Percentiles rank a stretch among this genome's conserved stretches.
phyloP scores from a whole-genome alignment of 2,797 vertebrate species.

The Lepidocolaptes lacrymiger region DNA sequence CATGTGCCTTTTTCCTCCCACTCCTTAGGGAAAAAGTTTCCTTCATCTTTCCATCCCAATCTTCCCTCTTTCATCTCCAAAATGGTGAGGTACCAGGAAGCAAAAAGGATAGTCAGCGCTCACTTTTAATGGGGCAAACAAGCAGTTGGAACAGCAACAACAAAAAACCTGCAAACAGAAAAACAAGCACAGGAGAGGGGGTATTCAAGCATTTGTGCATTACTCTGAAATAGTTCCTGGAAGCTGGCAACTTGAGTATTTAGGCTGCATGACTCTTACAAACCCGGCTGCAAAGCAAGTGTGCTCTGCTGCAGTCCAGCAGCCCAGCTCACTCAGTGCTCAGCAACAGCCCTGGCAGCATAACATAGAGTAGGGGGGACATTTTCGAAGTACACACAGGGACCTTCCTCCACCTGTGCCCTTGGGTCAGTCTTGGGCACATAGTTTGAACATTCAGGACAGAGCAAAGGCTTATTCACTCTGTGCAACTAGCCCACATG shows the following conservation, averaged over 20 bases:
- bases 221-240: neutral
- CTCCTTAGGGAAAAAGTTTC: neutral
- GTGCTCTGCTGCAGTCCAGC: fast-evolving
- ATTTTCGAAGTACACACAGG: neutral
- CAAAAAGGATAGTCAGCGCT: neutral
- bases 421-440: neutral
- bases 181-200: neutral
- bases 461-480: neutral
- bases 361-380: fast-evolving
- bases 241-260: neutral
- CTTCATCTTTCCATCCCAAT: neutral
- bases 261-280: neutral
- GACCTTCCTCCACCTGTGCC: neutral
- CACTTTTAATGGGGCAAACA: neutral
- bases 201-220: neutral
- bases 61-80: neutral
- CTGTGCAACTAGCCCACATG: neutral
- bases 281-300: neutral
- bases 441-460: neutral
- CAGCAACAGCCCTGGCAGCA: neutral
- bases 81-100: neutral
- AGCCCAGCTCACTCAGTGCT: neutral
- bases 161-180: neutral
- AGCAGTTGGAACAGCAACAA: neutral
- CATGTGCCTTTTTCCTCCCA: fast-evolving